Conservation (phyloP, 2,113 vertebrate genomes). For the Ptilorrhoa leucosticta region DNA sequence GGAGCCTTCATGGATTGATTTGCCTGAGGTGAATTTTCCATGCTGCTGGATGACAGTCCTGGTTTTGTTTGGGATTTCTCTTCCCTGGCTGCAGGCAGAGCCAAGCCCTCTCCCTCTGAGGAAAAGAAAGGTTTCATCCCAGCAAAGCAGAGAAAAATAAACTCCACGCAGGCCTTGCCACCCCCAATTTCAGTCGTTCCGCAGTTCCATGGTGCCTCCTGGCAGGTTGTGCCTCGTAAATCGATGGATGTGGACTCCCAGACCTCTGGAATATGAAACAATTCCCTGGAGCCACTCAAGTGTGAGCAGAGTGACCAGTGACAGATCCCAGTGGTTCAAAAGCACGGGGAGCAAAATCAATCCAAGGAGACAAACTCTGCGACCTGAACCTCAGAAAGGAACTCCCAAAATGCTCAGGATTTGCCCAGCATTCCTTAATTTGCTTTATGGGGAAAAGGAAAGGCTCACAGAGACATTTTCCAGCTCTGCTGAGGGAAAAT, state of each 20-base stretch:
- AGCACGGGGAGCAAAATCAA: not conserved
- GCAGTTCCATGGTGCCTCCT: not conserved
- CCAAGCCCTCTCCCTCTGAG: not conserved
- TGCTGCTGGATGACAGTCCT: not conserved
- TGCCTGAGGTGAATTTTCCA: not conserved
- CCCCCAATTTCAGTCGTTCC: not conserved
- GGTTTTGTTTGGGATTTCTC: not conserved
- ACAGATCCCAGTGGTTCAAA: not conserved
- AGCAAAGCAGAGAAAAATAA: not conserved
- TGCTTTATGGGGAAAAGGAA: not conserved
- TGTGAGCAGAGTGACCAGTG: not conserved
- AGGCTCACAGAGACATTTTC: not conserved
- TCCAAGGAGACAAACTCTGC: not conserved
- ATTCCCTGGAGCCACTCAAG: not conserved
- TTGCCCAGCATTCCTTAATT: rapidly evolving
- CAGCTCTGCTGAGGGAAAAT: not conserved
- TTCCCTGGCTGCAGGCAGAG: not conserved
- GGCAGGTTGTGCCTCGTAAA: slow-evolving; percentile 41
- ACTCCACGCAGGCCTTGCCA: not conserved
- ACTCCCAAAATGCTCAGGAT: not conserved
- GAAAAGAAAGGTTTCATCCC: not conserved
- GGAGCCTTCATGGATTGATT: not conserved
- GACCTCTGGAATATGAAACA: slow-evolving; percentile 7
- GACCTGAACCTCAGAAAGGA: not conserved
- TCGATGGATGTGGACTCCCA: slow-evolving; percentile 70